Conservation (phyloP, 2,797 vertebrate species). For the Syngnathus acus region DNA sequence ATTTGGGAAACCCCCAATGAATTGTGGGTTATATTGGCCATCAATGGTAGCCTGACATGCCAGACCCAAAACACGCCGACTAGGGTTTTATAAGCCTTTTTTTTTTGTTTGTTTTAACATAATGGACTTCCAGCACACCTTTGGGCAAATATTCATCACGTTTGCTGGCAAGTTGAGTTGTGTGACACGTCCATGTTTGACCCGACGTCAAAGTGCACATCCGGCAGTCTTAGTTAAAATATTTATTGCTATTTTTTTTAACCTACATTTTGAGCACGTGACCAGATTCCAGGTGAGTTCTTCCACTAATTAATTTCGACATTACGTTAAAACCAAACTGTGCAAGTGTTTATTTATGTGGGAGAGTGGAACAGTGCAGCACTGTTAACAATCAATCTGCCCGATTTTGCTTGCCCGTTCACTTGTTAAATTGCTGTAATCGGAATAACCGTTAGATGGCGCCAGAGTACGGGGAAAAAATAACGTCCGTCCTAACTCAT, state of each 20-base stretch:
- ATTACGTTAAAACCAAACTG: not conserved
- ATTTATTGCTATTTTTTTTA: not conserved
- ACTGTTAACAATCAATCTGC: too few species aligned
- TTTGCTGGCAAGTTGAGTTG: too few species aligned
- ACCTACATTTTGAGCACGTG: not conserved
- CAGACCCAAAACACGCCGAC: too few species aligned
- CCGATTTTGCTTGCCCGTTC: not conserved
- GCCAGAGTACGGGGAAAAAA: not conserved
- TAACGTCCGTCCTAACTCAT: not conserved
- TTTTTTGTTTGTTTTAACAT: too few species aligned
- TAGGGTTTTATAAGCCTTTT: too few species aligned
- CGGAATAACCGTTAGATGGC: not conserved
- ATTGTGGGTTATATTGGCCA: too few species aligned
- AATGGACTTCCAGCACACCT: not conserved
- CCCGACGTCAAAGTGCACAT: too few species aligned
- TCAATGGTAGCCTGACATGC: too few species aligned
- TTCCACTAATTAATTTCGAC: not conserved
- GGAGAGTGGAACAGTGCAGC: not conserved
- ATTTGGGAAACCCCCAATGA: too few species aligned
- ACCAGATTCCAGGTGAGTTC: not conserved
- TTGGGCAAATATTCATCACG: not conserved
- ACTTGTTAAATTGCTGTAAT: not conserved
- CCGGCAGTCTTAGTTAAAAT: not conserved
- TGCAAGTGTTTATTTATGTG: not conserved
- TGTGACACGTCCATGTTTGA: too few species aligned